Evolutionary conservation across 1,140 invertebrate genomes (phyloP).

Genomic region (Psilanteris sp.): DNA sequence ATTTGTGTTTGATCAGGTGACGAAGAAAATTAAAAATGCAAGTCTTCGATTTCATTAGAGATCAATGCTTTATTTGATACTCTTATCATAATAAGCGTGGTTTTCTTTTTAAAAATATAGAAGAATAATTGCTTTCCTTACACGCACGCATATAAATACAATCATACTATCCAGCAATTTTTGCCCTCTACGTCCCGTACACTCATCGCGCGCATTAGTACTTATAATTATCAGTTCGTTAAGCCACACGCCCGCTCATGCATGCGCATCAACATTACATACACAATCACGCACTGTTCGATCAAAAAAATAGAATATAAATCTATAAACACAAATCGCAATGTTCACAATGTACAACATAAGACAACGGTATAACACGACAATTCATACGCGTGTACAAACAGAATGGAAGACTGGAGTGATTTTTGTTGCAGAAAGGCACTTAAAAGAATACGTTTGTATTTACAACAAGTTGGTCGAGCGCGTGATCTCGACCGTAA

Average conservation of each 20-base stretch:
- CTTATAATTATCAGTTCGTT: too few species aligned
- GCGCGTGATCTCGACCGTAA: conserved; percentile 9
- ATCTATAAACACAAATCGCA: conserved; percentile 22
- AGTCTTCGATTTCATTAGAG: conserved; percentile 71
- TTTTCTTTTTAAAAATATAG: conserved; percentile 76
- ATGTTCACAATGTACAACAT: conserved; percentile 41
- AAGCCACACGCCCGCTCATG: too few species aligned
- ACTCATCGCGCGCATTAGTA: too few species aligned
- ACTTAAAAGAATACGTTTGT: conserved; percentile 74
- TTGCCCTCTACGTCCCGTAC: too few species aligned
- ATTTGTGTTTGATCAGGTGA: background rate
- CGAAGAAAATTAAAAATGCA: conserved; percentile 17
- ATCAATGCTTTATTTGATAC: conserved; percentile 79
- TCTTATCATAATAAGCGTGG: conserved; percentile 78
- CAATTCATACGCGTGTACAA: conserved; percentile 70
- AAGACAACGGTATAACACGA: conserved; percentile 62
- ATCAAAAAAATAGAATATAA: too few species aligned
- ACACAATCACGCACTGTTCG: too few species aligned
- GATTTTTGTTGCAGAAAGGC: conserved; percentile 81
- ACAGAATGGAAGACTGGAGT: conserved; percentile 79
- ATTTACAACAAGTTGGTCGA: conserved; percentile 64
- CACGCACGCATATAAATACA: conserved; percentile 79
- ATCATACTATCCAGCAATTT: conserved; percentile 19
- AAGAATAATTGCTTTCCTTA: conserved; percentile 72
- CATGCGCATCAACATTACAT: too few species aligned